Percentiles rank a stretch among this genome's conserved stretches.
phyloP scores from a whole-genome alignment of 92 coral and sea anemone genomes.

The Porites lobata region DNA sequence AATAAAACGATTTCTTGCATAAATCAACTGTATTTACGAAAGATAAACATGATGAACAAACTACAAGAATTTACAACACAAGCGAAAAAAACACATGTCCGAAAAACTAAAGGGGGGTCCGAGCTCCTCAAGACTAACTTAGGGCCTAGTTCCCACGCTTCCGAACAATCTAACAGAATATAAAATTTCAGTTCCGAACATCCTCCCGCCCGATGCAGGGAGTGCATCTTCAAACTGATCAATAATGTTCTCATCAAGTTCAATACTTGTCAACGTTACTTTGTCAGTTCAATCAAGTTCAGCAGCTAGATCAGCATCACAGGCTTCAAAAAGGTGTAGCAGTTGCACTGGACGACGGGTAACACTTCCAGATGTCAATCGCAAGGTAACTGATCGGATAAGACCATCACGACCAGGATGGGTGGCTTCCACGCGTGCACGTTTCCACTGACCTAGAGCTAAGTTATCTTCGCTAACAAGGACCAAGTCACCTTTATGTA shows the following conservation, averaged over 20 bases:
- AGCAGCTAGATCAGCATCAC: slow-evolving; percentile 40
- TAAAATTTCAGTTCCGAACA: too few species aligned
- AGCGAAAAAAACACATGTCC: too few species aligned
- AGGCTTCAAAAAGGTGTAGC: slow-evolving; percentile 51
- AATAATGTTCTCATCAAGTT: slow-evolving; percentile 15
- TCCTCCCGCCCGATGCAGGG: too few species aligned
- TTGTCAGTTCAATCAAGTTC: slow-evolving; percentile 19
- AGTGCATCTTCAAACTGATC: neutral
- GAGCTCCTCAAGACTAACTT: too few species aligned
- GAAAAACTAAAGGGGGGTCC: too few species aligned
- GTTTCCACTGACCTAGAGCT: slow-evolving; percentile 42
- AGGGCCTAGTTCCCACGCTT: too few species aligned
- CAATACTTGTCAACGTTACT: too few species aligned
- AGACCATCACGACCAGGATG: slow-evolving; percentile 38
- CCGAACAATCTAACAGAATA: too few species aligned
- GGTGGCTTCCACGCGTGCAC: slow-evolving; percentile 41
- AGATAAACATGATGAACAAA: too few species aligned
- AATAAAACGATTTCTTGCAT: too few species aligned
- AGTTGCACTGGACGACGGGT: slow-evolving; percentile 58
- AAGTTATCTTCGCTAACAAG: slow-evolving; percentile 45
- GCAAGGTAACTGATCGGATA: slow-evolving; percentile 39
- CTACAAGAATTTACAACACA: too few species aligned
- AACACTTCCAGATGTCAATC: slow-evolving; percentile 21
- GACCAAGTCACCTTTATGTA: slow-evolving; percentile 48
- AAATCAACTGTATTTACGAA: too few species aligned